These are phyloP conservation scores for Brachirus orientalis DNA, from an alignment of 2,113 vertebrate species.

Conservation along the genomic window DNA sequence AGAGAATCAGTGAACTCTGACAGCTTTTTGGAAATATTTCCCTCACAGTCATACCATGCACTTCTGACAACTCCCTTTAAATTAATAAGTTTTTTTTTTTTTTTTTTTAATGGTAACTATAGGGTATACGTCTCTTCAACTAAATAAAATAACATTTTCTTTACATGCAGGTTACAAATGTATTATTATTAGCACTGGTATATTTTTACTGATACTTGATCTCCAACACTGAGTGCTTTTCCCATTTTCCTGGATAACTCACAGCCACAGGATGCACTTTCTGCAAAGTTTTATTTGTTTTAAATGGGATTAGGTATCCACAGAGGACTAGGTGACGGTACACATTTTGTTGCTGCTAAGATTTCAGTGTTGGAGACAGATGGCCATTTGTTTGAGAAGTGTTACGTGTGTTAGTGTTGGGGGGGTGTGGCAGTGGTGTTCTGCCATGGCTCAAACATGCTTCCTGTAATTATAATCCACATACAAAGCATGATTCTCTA, in stretches of 20 bases:
- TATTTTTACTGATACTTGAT: constrained; percentile 73
- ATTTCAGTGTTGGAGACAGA: constrained; percentile 55
- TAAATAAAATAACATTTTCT: too few species aligned
- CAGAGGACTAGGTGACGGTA: constrained; percentile 46
- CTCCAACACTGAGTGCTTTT: constrained; percentile 54
- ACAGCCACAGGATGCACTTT: constrained; percentile 13
- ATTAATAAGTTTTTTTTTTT: too few species aligned
- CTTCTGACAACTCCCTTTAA: too few species aligned
- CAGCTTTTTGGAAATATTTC: too few species aligned
- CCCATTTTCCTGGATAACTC: constrained; percentile 51
- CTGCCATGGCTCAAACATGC: constrained; percentile 60
- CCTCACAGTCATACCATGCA: background rate
- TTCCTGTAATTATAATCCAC: constrained; percentile 80
- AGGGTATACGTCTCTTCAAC: too few species aligned
- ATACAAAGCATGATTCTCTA: constrained; percentile 18
- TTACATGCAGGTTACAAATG: too few species aligned
- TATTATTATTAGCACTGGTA: constrained; percentile 32
- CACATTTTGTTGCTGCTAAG: constrained; percentile 68
- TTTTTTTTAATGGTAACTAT: too few species aligned
- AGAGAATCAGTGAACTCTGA: constrained; percentile 22
- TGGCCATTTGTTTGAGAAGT: constrained; percentile 68
- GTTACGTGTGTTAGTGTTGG: constrained; percentile 55
- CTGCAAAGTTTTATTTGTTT: constrained; percentile 68
- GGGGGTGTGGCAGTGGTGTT: constrained; percentile 55
- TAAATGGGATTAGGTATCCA: constrained; percentile 70